Conservation (phyloP, 2,797 vertebrate species). For the Rachycentron canadum region DNA sequence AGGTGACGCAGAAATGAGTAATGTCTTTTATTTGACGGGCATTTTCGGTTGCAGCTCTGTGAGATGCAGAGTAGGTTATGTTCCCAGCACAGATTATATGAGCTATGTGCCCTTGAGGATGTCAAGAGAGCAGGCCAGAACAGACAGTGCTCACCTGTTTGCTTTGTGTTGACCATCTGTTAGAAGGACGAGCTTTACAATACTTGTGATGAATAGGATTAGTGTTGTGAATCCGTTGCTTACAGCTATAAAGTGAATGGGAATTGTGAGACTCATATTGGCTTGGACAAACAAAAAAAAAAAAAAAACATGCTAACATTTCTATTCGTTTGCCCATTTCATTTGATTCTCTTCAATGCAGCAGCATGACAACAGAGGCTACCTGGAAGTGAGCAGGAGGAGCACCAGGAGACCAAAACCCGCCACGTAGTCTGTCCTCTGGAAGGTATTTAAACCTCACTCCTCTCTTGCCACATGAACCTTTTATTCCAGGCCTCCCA, state of each 20-base stretch:
- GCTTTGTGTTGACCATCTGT: slow-evolving; percentile 69
- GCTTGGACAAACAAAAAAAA: not conserved
- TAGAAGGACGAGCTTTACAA: slow-evolving; percentile 40
- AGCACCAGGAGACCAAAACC: slow-evolving; percentile 23
- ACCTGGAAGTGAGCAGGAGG: slow-evolving; percentile 38
- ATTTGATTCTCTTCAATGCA: not conserved
- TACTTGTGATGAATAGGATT: slow-evolving; percentile 38
- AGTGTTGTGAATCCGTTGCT: slow-evolving; percentile 30
- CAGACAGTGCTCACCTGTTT: slow-evolving; percentile 72
- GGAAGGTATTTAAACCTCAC: slow-evolving; percentile 69
- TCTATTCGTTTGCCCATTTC: not conserved
- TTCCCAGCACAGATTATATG: slow-evolving; percentile 41
- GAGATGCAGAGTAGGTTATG: slow-evolving; percentile 45
- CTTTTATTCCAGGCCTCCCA: slow-evolving; percentile 77
- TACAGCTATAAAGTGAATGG: slow-evolving; percentile 17
- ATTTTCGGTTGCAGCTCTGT: slow-evolving; percentile 8
- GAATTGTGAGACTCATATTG: slow-evolving; percentile 6
- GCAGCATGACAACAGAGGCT: slow-evolving; percentile 11
- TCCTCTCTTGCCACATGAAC: slow-evolving; percentile 68
- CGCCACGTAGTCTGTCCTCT: slow-evolving; percentile 34
- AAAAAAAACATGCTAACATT: not conserved
- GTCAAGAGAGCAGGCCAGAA: slow-evolving; percentile 33
- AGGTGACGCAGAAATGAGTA: slow-evolving; percentile 37
- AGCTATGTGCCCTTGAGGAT: slow-evolving; percentile 39
- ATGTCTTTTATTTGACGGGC: slow-evolving; percentile 27